Conservation (phyloP, 1,140 invertebrate species). For the Teleogryllus occipitalis region DNA sequence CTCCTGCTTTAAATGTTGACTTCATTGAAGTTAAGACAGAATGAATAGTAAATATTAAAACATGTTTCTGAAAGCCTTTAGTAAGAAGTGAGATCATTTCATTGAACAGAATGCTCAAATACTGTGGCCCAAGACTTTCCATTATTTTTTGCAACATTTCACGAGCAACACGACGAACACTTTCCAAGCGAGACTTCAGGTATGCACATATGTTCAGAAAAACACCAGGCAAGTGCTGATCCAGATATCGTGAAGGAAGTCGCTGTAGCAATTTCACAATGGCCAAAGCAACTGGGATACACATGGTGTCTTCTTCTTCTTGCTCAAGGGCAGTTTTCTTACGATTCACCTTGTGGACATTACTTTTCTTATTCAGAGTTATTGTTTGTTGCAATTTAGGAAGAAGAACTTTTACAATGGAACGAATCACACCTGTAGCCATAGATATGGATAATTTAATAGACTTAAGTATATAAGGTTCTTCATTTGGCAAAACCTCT, state of each 20-base stretch:
- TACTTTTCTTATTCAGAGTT: not conserved
- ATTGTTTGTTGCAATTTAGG: conserved; percentile 54
- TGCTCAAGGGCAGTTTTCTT: conserved; percentile 47
- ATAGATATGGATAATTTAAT: conserved; percentile 34
- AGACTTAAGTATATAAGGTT: conserved; percentile 17
- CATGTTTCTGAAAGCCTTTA: conserved; percentile 88
- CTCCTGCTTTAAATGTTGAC: conserved; percentile 50
- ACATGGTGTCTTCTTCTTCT: conserved; percentile 83
- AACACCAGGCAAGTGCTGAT: conserved; percentile 70
- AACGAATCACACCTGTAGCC: conserved; percentile 62
- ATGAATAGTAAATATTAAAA: conserved; percentile 83
- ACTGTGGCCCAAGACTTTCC: conserved; percentile 70
- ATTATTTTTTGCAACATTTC: conserved; percentile 87
- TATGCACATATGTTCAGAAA: conserved; percentile 85
- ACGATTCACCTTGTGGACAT: conserved; percentile 71
- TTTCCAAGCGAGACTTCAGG: conserved; percentile 79
- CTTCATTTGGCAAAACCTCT: not conserved
- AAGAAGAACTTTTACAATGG: conserved; percentile 51
- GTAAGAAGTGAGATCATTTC: conserved; percentile 75
- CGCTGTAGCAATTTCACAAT: conserved; percentile 86
- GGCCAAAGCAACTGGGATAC: conserved; percentile 86
- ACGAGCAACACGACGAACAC: conserved; percentile 73
- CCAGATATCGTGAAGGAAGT: conserved; percentile 65
- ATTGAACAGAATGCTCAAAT: conserved; percentile 66
- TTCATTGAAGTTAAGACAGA: conserved; percentile 66